phyloP scores from a whole-genome alignment of 2,797 vertebrate species.

The Chaetodon trifasciatus region DNA sequence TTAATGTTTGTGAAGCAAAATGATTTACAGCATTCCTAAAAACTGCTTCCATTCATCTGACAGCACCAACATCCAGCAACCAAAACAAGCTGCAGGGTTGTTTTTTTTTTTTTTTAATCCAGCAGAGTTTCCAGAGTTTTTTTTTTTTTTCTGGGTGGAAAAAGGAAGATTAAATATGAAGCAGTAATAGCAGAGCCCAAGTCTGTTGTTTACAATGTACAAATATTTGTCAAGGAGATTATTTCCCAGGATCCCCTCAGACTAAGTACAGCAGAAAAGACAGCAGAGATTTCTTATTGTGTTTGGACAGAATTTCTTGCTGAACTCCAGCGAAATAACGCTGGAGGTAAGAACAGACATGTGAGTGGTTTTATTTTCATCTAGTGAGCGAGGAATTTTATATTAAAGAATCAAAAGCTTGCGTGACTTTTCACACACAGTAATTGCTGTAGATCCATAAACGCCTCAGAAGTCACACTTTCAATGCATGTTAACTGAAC shows the following conservation, averaged over 20 bases:
- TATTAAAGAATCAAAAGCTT: neutral
- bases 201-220: slow-evolving; percentile 20
- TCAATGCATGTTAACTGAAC: neutral
- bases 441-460: neutral
- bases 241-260: slow-evolving; percentile 33
- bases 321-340: neutral
- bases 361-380: neutral
- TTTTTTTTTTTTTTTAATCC: neutral
- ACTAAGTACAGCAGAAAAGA: neutral
- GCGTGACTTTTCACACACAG: neutral
- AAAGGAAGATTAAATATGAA: slow-evolving; percentile 1
- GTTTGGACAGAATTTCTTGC: neutral
- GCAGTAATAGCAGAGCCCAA: slow-evolving; percentile 12
- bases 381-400: neutral
- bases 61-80: neutral
- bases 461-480: neutral
- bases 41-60: neutral
- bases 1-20: neutral
- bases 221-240: slow-evolving; percentile 35
- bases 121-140: neutral
- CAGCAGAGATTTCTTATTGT: slow-evolving; percentile 1
- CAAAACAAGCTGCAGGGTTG: slow-evolving; percentile 5
- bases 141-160: slow-evolving; percentile 2
- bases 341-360: neutral
- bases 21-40: neutral